Evolutionary conservation across 2,888 invertebrate genomes (phyloP), one percentile per base, ranked within the genome.

Genomic region (Dolichopus griseipennis): DNA sequence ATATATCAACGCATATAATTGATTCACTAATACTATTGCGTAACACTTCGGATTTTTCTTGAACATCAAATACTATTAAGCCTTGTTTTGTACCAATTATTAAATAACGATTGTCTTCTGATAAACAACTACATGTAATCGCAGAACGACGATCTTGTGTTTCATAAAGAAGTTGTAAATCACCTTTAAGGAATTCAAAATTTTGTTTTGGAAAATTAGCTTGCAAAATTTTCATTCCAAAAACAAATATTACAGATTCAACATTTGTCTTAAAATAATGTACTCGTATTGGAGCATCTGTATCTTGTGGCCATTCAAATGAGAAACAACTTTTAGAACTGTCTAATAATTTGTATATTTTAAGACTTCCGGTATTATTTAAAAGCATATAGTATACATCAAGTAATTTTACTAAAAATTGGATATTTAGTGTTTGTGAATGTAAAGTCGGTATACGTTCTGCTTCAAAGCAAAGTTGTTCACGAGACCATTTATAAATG

Each of bases 21-120:
- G 72, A 73, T 62, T 75, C 74, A 67, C 79, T 80, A 21, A 81
- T 75, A 72, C 78, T 80, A 62, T 79, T 78, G 15, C 77, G 75
- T n/a, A 79, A 68, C 4, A 78, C 74, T 65, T 74, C 73, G 1
- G 71, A 68, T 4, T 73, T 73, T 2, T 70, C 71, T 1, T 69
- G 68, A 0, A 76, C 70, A 68, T 81, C 77, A 41, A 77, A 78
- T 0, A 82, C 75, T 15, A 78, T 74, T 1, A 81, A 70, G 7
- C 81, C 81, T 33, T 73, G 73, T n/a, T 74, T 74, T 18, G 82
- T 80, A 21, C 81, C 82, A 67, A 81, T 72, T 21, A 80, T 74
- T 12, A 81, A 70, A 70, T 77, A 80, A 64, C 74, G 71, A 0
- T 74, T 74, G 66, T 79, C 78, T 3, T 72, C 72, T 4, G 80